Evolutionary conservation across 1,140 invertebrate genomes (phyloP), one percentile per base, ranked within the genome.

Genomic region (Zaprionus capensis): DNA sequence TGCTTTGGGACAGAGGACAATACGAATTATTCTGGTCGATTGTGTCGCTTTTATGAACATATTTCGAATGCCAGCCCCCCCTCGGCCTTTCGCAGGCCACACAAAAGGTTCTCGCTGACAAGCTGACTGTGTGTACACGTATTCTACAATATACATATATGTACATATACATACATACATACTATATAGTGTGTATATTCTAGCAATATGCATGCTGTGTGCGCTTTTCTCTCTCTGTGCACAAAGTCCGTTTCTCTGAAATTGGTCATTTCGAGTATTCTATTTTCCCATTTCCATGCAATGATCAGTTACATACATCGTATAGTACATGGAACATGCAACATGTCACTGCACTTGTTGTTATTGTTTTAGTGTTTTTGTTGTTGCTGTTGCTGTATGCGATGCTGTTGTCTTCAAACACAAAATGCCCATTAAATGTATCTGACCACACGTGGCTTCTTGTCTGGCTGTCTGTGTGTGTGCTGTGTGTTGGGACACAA

Each of bases 21-120:
- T 87, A 71, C 56, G 80, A 83, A 83, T 88, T 81, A 81, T 83
- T 87, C 68, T 66, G 73, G 73, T 53, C 80, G 67, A 78, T 76
- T 83, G 71, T 81, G 55, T 76, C 55, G 71, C 62, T 79, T 72
- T 78, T 81, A 68, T 72, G 67, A 80, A 82, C 77, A 82, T 82
- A 78, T 78, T 78, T 71, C 28, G 55, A 82, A 78, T 80, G 69
- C 62, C 77, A 75, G 70, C 79, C 68, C 6, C 26, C 44, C 12
- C 14, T 15, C n/a, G 11, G 6, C 6, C n/a, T 17, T n/a, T n/a
- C 6, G 41, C 7, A 17, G 41, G 41, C 41, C 41, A 73, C 46
- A 78, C 41, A 56, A 69, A 57, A 53, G 55, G 51, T 34, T 38
- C 58, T 22, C 6, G 34, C 58, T 61, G 59, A 56, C 22, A 56